phyloP scores from a whole-genome alignment of 2,113 vertebrate species.

The Aspidoscelis tigris region DNA sequence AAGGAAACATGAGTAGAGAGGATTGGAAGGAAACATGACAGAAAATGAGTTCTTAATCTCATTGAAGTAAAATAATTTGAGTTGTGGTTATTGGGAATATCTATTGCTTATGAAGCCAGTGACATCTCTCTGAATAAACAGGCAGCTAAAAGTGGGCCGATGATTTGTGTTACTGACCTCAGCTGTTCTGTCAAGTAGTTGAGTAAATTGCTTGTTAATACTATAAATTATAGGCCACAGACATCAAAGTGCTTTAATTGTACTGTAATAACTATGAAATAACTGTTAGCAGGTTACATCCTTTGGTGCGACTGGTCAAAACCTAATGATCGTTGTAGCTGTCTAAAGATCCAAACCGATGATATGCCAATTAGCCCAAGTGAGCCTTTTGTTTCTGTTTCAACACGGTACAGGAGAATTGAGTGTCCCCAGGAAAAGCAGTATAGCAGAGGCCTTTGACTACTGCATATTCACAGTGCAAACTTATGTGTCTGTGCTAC shows the following conservation, averaged over 20 bases:
- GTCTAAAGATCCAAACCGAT: conserved; percentile 21
- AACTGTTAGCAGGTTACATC: conserved; percentile 11
- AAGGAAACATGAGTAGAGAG: neutral
- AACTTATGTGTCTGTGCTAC: neutral
- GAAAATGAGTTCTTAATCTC: neutral
- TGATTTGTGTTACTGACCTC: conserved; percentile 2
- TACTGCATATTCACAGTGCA: neutral
- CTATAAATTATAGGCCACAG: conserved; percentile 14
- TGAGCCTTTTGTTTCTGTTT: neutral
- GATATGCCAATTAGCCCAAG: neutral
- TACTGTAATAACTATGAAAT: neutral
- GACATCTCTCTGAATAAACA: neutral
- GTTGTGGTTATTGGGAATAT: neutral
- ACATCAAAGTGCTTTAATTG: neutral
- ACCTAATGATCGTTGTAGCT: neutral
- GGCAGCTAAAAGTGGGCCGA: conserved; percentile 13
- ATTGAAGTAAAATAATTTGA: neutral
- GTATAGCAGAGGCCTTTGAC: neutral
- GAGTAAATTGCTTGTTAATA: neutral
- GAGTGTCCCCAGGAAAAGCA: neutral
- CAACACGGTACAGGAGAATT: conserved; percentile 10
- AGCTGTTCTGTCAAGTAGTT: conserved; percentile 11
- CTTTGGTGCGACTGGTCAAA: neutral
- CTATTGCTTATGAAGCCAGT: neutral
- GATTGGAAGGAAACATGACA: neutral